Evolutionary conservation across 2,888 invertebrate genomes (phyloP).

Genomic region (Phlogophora meticulosa): DNA sequence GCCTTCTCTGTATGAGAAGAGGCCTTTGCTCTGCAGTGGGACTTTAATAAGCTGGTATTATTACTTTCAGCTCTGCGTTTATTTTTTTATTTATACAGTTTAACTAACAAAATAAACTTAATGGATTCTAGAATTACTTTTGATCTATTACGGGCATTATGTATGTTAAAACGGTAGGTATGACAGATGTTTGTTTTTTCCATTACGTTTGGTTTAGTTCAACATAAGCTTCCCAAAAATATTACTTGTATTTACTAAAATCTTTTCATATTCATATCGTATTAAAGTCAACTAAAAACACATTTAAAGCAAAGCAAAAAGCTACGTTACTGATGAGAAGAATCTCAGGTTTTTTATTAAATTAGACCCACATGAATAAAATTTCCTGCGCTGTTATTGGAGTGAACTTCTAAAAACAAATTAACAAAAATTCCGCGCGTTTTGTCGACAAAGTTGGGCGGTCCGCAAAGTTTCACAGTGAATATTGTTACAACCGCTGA

Average conservation of each 20-base stretch:
- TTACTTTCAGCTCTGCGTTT: no score
- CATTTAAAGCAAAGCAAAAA: neutral
- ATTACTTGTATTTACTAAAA: neutral
- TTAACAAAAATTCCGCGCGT: conserved; percentile 60
- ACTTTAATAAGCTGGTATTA: no score
- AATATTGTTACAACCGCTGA: conserved; percentile 60
- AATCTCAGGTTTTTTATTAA: conserved; percentile 29
- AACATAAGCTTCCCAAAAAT: neutral
- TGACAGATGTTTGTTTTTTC: neutral
- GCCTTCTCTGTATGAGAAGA: no score
- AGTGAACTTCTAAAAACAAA: conserved; percentile 61
- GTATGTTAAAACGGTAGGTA: neutral
- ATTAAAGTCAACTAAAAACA: neutral
- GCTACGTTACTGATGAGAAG: neutral
- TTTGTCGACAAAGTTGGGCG: conserved; percentile 55
- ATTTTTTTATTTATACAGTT: neutral
- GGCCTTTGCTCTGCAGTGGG: no score
- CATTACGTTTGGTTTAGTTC: neutral
- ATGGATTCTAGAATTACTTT: no score
- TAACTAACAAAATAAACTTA: neutral
- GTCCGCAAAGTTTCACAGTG: conserved; percentile 56
- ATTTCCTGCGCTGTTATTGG: conserved; percentile 41
- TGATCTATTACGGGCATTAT: no score
- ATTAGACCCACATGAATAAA: conserved; percentile 47
- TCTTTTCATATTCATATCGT: neutral